Evolutionary conservation across 1,140 invertebrate genomes (phyloP).

Genomic region (Artemia franciscana): DNA sequence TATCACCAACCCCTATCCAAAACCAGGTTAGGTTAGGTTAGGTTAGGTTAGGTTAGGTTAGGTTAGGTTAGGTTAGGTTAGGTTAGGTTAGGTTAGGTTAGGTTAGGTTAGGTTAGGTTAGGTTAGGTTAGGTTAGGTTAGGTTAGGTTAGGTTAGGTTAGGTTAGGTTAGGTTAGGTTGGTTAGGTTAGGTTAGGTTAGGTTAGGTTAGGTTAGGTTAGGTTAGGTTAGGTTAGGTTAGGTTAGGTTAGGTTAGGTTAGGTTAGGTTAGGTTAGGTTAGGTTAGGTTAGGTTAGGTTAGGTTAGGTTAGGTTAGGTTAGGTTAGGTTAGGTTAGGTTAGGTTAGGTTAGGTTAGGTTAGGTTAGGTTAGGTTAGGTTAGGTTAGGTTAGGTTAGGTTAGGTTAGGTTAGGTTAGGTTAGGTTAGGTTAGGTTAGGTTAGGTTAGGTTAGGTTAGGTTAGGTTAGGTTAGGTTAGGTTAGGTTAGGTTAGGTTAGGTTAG

Average conservation of each 20-base stretch:
- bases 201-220: constrained; percentile 13
- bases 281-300: constrained; percentile 14
- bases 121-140: constrained; percentile 14
- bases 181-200: constrained; percentile 10
- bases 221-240: constrained; percentile 14
- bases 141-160: constrained; percentile 16
- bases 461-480: constrained; percentile 12
- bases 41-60: too few species aligned
- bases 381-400: constrained; percentile 12
- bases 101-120: too few species aligned
- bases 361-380: constrained; percentile 13
- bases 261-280: constrained; percentile 11
- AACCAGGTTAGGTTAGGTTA: too few species aligned
- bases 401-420: constrained; percentile 11
- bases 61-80: too few species aligned
- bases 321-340: constrained; percentile 15
- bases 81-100: too few species aligned
- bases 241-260: constrained; percentile 13
- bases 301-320: constrained; percentile 13
- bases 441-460: constrained; percentile 13
- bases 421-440: constrained; percentile 13
- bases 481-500: constrained; percentile 13
- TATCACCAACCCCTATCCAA: too few species aligned
- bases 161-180: too few species aligned
- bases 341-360: constrained; percentile 14